phyloP scores from a whole-genome alignment of 2,888 invertebrate genomes.

The Drosophila pseudotakahashii region DNA sequence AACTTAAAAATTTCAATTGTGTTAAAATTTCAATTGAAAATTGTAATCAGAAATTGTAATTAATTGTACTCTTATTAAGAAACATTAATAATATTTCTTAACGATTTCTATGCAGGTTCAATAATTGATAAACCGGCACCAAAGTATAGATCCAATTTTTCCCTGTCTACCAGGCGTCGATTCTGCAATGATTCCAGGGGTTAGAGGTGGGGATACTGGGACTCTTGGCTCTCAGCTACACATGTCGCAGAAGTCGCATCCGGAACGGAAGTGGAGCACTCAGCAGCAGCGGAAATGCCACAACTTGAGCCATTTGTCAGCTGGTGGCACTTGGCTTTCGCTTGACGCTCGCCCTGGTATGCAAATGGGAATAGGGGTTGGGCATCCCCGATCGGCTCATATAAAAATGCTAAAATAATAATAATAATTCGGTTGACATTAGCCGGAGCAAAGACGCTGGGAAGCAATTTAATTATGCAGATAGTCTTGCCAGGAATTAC shows the following conservation, averaged over 20 bases:
- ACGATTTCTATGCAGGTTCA: too few species aligned
- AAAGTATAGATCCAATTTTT: neutral
- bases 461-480: slow-evolving; percentile 75
- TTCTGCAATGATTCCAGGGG: slow-evolving; percentile 37
- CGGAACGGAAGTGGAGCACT: slow-evolving; percentile 69
- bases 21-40: too few species aligned
- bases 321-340: slow-evolving; percentile 16
- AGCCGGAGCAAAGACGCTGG: slow-evolving; percentile 25
- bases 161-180: slow-evolving; percentile 20
- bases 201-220: slow-evolving; percentile 4
- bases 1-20: too few species aligned
- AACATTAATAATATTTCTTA: too few species aligned
- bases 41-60: too few species aligned
- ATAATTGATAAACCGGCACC: too few species aligned
- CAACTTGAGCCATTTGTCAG: slow-evolving; percentile 62
- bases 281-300: slow-evolving; percentile 60
- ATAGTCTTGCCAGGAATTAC: slow-evolving; percentile 66
- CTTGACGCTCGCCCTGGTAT: slow-evolving; percentile 2
- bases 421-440: slow-evolving; percentile 66
- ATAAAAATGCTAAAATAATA: slow-evolving; percentile 51
- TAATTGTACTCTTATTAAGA: too few species aligned
- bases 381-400: slow-evolving; percentile 11
- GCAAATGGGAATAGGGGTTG: slow-evolving; percentile 25
- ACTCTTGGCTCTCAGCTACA: slow-evolving; percentile 28
- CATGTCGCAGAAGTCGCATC: slow-evolving; percentile 53